A percentile compares a stretch with the other conserved stretches of the same genome.
These are phyloP conservation scores for Coreoperca whiteheadi DNA, from an alignment of 2,113 vertebrate species.

Conservation along the genomic window DNA sequence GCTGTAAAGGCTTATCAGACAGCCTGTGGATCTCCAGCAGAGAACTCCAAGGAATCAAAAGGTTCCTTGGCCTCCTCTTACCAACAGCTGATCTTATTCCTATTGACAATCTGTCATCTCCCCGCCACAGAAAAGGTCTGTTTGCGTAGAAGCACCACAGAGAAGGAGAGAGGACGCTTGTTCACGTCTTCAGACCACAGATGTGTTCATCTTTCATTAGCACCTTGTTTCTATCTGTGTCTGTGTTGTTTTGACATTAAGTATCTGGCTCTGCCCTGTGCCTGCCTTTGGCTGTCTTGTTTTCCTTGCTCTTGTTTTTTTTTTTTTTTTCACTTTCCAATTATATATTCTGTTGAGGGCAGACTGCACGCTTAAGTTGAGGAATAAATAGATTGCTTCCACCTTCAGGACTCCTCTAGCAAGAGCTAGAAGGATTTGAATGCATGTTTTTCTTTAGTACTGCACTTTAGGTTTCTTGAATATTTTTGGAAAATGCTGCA, in stretches of 20 bases:
- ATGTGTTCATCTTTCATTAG: constrained; percentile 61
- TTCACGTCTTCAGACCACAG: constrained; percentile 41
- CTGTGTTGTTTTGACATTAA: constrained; percentile 37
- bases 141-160: constrained; percentile 47
- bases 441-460: neutral
- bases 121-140: constrained; percentile 35
- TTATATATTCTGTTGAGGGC: neutral
- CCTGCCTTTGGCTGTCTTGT: constrained; percentile 24
- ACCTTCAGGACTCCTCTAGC: neutral
- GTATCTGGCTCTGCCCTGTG: neutral
- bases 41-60: constrained; percentile 18
- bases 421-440: neutral
- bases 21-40: constrained; percentile 31
- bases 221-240: constrained; percentile 22
- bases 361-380: neutral
- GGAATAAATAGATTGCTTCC: constrained; percentile 4
- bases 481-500: neutral
- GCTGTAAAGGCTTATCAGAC: neutral
- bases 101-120: constrained; percentile 82
- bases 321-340: neutral
- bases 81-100: constrained; percentile 72
- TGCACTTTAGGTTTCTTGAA: neutral
- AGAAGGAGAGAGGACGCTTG: neutral
- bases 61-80: constrained; percentile 42
- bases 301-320: constrained; percentile 2